Evolutionary conservation across 2,113 vertebrate genomes (phyloP).

Genomic region (Tretioscincus oriximinensis): DNA sequence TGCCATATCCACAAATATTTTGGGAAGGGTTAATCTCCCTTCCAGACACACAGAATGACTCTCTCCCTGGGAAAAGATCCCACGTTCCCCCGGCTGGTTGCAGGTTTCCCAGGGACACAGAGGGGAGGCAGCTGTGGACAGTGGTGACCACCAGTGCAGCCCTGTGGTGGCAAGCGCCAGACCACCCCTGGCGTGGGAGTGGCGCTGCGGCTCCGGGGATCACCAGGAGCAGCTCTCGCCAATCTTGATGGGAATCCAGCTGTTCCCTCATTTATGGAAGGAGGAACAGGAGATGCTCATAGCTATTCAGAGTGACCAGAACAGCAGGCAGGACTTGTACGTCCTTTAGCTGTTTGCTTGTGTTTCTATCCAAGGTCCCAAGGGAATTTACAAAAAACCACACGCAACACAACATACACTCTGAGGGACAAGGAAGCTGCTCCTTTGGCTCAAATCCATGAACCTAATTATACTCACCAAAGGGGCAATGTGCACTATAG

Average conservation of each 20-base stretch:
- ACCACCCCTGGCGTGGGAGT: slow-evolving; percentile 8
- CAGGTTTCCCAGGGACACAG: slow-evolving; percentile 26
- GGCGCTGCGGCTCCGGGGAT: neutral
- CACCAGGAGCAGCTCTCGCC: neutral
- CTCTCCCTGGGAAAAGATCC: slow-evolving; percentile 27
- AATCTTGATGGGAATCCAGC: neutral
- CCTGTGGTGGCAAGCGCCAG: neutral
- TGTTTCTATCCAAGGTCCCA: no score
- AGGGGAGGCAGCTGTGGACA: slow-evolving; percentile 31
- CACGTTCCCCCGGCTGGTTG: slow-evolving; percentile 17
- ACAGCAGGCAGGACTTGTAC: neutral
- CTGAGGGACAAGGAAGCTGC: no score
- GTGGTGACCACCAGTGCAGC: slow-evolving; percentile 1
- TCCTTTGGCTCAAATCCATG: no score
- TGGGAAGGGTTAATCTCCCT: slow-evolving; percentile 24
- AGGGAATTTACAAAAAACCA: no score
- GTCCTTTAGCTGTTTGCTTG: no score
- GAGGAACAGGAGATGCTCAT: no score
- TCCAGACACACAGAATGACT: slow-evolving; percentile 13
- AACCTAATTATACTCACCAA: no score
- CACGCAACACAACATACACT: no score
- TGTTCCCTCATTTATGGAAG: neutral
- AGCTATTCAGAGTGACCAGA: neutral
- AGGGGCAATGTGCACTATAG: no score
- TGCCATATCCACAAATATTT: neutral